phyloP scores from a whole-genome alignment of 2,113 vertebrate species.

The Mus musculus region DNA sequence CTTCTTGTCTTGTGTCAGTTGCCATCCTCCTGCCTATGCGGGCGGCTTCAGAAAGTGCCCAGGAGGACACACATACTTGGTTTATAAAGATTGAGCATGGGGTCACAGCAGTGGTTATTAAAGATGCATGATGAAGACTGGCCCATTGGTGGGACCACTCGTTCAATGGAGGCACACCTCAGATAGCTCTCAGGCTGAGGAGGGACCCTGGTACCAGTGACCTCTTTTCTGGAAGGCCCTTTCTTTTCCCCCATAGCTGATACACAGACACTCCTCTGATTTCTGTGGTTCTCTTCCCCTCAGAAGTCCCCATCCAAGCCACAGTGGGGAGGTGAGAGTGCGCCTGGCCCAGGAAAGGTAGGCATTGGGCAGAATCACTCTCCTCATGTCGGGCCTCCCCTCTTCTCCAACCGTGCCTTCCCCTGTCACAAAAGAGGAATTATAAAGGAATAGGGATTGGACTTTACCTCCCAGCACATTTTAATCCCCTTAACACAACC shows the following conservation, averaged over 20 bases:
- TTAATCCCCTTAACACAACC: neutral
- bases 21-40: neutral
- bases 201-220: accelerated
- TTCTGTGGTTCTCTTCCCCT: neutral
- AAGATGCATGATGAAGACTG: neutral
- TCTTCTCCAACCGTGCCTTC: neutral
- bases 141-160: too few relatives aligned
- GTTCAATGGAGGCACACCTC: neutral
- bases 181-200: neutral
- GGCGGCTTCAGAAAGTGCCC: neutral
- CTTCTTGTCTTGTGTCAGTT: neutral
- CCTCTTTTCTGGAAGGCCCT: neutral
- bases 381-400: neutral
- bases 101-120: neutral
- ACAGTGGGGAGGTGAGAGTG: neutral
- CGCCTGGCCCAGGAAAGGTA: neutral
- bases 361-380: neutral
- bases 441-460: neutral
- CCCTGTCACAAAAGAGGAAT: neutral
- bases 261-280: neutral
- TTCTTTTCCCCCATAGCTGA: neutral
- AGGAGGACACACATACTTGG: too few relatives aligned
- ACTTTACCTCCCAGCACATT: neutral
- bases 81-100: neutral
- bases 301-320: neutral